phyloP scores from a whole-genome alignment of 2,113 vertebrate genomes.

The Campylorhamphus procurvoides region DNA sequence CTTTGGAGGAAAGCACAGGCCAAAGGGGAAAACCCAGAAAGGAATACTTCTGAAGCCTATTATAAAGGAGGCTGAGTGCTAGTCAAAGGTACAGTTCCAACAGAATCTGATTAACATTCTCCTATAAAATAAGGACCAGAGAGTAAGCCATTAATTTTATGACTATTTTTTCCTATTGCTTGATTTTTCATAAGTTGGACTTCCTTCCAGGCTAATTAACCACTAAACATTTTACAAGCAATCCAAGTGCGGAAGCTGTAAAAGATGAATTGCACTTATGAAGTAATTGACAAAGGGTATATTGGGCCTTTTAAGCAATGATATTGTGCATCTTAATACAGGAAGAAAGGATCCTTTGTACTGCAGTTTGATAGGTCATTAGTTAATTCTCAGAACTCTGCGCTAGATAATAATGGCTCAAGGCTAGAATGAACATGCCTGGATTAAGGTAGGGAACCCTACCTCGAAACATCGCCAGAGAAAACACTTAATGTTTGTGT shows the following conservation, averaged over 20 bases:
- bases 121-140: constrained; percentile 58
- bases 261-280: constrained; percentile 75
- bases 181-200: constrained; percentile 63
- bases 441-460: background rate
- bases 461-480: constrained; percentile 31
- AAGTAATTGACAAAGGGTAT: constrained; percentile 69
- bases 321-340: constrained; percentile 57
- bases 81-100: constrained; percentile 51
- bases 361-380: constrained; percentile 69
- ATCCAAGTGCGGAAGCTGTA: constrained; percentile 66
- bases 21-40: constrained; percentile 36
- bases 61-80: constrained; percentile 12
- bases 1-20: constrained; percentile 27
- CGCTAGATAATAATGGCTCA: constrained; percentile 54
- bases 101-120: constrained; percentile 46
- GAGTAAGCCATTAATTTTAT: constrained; percentile 69
- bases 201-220: constrained; percentile 80
- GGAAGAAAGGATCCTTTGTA: constrained; percentile 65
- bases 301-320: constrained; percentile 59
- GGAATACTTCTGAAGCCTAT: constrained; percentile 39
- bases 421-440: constrained; percentile 34
- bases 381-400: constrained; percentile 64
- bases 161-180: constrained; percentile 48
- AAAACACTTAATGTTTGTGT: constrained; percentile 57
- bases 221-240: constrained; percentile 76